Evolutionary conservation across 2,797 vertebrate genomes (phyloP).

Genomic region (Rallus crepitans): DNA sequence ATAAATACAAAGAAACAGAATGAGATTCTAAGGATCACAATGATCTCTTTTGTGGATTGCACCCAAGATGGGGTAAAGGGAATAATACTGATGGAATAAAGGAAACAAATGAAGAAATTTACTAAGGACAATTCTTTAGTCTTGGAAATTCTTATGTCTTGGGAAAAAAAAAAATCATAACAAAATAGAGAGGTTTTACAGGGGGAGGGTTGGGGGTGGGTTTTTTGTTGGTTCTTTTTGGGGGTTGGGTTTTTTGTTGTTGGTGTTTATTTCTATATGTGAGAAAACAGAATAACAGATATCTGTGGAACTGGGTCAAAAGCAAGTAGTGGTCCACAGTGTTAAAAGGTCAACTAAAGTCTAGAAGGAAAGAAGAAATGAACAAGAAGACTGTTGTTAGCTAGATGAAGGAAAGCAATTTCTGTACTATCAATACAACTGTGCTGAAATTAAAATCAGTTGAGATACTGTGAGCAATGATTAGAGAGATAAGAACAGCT

Average conservation of each 20-base stretch:
- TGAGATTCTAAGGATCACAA: not conserved
- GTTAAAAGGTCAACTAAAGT: not conserved
- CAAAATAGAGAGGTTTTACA: rapidly evolving
- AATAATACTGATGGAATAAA: not conserved
- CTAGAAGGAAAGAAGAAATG: not conserved
- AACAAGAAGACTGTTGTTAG: not conserved
- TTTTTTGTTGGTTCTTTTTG: not conserved
- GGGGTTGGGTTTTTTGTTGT: not conserved
- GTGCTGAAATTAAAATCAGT: conserved; percentile 24
- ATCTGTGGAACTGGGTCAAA: not conserved
- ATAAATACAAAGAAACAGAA: not conserved
- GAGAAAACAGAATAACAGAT: not conserved
- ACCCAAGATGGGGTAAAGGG: not conserved
- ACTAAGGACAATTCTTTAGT: not conserved
- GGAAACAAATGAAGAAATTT: not conserved
- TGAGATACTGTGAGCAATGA: not conserved
- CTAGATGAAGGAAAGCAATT: not conserved
- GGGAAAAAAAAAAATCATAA: not conserved
- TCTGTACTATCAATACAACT: not conserved
- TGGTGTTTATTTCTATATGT: not conserved
- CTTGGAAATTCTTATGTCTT: too few species aligned
- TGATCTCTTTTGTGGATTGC: not conserved
- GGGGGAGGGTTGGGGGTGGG: too few species aligned
- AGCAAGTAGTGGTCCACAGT: not conserved
- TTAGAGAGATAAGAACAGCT: not conserved